phyloP scores from a whole-genome alignment of 2,888 invertebrate genomes.

The Oasisia sp. region DNA sequence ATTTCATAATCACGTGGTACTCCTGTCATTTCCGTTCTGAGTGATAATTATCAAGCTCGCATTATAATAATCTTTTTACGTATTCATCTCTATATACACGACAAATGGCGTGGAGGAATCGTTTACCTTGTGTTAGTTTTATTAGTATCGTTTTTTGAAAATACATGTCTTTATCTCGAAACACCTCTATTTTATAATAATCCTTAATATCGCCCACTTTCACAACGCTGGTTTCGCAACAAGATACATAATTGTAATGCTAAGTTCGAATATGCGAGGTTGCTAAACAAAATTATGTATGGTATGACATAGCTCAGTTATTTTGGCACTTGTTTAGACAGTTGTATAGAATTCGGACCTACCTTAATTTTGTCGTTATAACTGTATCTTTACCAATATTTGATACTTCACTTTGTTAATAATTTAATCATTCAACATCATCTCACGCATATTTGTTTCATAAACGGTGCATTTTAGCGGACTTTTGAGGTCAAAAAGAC shows the following conservation, averaged over 20 bases:
- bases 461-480: too few species aligned
- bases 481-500: too few species aligned
- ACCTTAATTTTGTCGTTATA: too few species aligned
- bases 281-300: too few species aligned
- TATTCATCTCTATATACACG: neutral
- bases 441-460: too few species aligned
- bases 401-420: too few species aligned
- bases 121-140: conserved; percentile 3
- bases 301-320: too few species aligned
- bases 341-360: too few species aligned
- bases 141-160: neutral
- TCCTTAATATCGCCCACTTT: neutral
- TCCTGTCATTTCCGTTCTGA: conserved; percentile 7
- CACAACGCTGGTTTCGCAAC: neutral
- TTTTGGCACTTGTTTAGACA: too few species aligned
- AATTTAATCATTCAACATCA: too few species aligned
- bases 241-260: neutral
- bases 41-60: neutral
- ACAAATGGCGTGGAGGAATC: neutral
- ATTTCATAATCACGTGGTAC: neutral
- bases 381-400: too few species aligned
- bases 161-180: neutral
- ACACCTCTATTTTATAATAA: neutral
- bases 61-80: neutral
- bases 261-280: too few species aligned